Evolutionary conservation across 2,888 invertebrate species (phyloP), one percentile per base, ranked within the genome.

Genomic region (Mycogona germanica): DNA sequence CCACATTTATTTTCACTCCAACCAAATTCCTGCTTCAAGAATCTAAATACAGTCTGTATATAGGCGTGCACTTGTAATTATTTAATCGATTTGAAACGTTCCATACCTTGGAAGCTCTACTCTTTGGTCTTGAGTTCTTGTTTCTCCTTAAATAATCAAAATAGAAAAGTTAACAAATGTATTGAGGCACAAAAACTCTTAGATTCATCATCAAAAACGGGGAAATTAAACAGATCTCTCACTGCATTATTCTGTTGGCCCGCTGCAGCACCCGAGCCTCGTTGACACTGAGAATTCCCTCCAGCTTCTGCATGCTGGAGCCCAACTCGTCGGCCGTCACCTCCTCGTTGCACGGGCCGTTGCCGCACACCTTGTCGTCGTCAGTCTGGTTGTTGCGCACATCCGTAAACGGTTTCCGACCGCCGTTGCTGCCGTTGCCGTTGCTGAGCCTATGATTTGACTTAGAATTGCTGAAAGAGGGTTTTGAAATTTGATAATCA

Each of bases 81-180:
- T 23, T 5, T 35, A 52, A 29, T 21, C 2, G 7, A 45, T 41
- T n/a, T 37, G 17, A 51, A 25, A 28, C 23, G 25, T 28, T 21
- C 62, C 6, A 86, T 85, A 64, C 86, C 81, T 54, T 86, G 76
- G 69, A 86, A 82, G 53, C 86, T 59, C 64, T 63, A 17, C 64
- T 59, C 55, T 64, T 77, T n/a, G 88, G 87, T 64, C 87, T 79
- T 73, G 87, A 88, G 57, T 88, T 88, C 73, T 89, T 88, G 76
- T 87, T 88, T 75, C 88, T 89, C 82, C 89, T 89, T 75, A 62
- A 70, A 69, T 50, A 42, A 60, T 57, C 48, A 58, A 56, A 28
- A 38, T 38, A 19, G 17, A 38, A 38, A 12, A 19, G 17, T 40
- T 46, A 56, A 25, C 21, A 29, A 12, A 53, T 5, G 4, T 7